These are phyloP conservation scores for Eurytoma californica DNA, from an alignment of 2,888 invertebrate genomes.

Conservation along the genomic window DNA sequence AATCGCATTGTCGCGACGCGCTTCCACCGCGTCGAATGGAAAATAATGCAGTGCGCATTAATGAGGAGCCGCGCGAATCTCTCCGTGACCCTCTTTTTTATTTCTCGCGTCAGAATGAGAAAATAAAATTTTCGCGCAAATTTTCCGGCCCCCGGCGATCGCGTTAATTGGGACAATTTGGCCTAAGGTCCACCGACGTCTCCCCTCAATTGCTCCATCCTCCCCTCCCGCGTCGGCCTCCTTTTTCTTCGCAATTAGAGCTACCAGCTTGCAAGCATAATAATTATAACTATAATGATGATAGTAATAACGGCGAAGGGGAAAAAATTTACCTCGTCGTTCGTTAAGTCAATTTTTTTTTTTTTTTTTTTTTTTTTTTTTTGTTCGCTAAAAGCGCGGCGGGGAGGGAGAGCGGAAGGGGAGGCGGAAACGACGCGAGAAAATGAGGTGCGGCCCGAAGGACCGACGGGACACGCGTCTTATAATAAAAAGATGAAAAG, in stretches of 20 bases:
- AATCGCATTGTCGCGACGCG: constrained; percentile 46
- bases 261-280: constrained; percentile 12
- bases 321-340: constrained; percentile 19
- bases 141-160: constrained; percentile 18
- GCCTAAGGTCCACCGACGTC: constrained; percentile 7
- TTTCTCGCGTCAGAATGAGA: constrained; percentile 22
- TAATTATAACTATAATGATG: constrained; percentile 31
- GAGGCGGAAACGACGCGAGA: constrained; percentile 42
- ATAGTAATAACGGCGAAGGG: constrained; percentile 9
- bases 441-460: constrained; percentile 43
- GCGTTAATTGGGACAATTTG: constrained; percentile 53
- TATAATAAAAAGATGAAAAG: constrained; percentile 46
- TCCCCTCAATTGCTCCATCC: constrained; percentile 26
- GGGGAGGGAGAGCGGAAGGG: constrained; percentile 3
- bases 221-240: neutral
- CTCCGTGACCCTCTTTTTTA: constrained; percentile 32
- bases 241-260: constrained; percentile 41
- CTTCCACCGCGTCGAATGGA: constrained; percentile 52
- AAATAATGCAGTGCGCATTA: constrained; percentile 64
- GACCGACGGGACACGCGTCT: constrained; percentile 51
- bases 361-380: too few species aligned
- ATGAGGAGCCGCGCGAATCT: constrained; percentile 57
- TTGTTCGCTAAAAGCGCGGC: constrained; percentile 38
- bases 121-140: constrained; percentile 44
- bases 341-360: constrained; percentile 45